Conservation (phyloP, 2,113 vertebrate species). For the Pelvicachromis taeniatus region DNA sequence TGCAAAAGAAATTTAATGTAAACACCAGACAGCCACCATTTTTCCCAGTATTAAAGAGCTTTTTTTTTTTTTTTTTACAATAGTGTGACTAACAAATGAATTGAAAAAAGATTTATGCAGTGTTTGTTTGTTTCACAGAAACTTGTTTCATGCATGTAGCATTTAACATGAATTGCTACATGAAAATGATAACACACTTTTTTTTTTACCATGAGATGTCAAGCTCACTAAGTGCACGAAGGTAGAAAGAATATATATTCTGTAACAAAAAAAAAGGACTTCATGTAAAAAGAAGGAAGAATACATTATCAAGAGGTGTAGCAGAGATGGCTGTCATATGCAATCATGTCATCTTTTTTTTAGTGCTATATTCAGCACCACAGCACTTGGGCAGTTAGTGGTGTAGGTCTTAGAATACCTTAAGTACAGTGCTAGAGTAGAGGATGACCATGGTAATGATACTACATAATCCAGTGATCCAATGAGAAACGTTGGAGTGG, state of each 20-base stretch:
- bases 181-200: not conserved
- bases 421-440: slow-evolving; percentile 7
- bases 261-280: not conserved
- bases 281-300: not conserved
- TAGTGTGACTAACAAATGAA: not conserved
- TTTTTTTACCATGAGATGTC: not conserved
- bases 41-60: not conserved
- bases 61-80: accelerated
- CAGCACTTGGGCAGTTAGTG: not conserved
- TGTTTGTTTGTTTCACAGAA: not conserved
- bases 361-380: not conserved
- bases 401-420: not conserved
- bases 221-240: not conserved
- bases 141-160: not conserved
- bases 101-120: not conserved
- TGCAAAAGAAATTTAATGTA: not conserved
- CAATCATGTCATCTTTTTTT: slow-evolving; percentile 3
- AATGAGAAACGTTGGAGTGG: not conserved
- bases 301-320: slow-evolving; percentile 23
- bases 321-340: not conserved
- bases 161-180: not conserved
- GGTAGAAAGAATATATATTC: not conserved
- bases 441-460: not conserved
- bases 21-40: not conserved
- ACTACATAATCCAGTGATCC: not conserved